Base-by-base conservation (phyloP, 2,888 invertebrate species). In the Eremobia ochroleuca region DNA sequence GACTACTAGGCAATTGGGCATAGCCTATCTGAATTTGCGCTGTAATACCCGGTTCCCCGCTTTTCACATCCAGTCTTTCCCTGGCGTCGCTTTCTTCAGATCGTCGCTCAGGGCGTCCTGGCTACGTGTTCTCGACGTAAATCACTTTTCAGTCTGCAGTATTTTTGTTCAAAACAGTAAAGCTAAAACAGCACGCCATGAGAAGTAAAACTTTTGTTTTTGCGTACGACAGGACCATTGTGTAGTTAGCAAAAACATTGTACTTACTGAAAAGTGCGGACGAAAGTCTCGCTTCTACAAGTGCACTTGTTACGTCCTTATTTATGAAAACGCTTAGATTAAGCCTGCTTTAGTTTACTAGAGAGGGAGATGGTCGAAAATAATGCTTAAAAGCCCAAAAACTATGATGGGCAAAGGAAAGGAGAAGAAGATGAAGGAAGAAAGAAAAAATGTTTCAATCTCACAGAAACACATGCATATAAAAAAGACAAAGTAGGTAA, bases 191-290 rank as follows among this genome's bases (percentile, higher is more conserved):
- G 15, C 62, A 18, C 15, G 18, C 34, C 8, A 58, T 31, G 34
- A 11, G 61, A 67, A 62, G 46, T 11, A 68, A 34, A 81, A 76
- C 67, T 81, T 81, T 70, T 67, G 66, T 64, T 71, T 73, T 66
- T 65, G 65, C 69, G 37, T 66, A 11, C 37, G 2, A 4, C 43
- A 28, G 46, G 13, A 55, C 68, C 55, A 64, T 46, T 77, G 43
- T 52, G 1, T 68, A 59, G 25, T 58, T 68, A 31, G 15, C 13
- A 66, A 73, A 81, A 71, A 46, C 55, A 70, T 31, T 49, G 18
- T 74, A 52, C 25, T 28, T 40, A 21, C 55, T 77, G 28, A 28
- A 61, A 72, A 67, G 18, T 49, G 46, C n/a, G 37, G 40, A 66
- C 4, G 4, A 61, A 66, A 76, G 37, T 25, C 61, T 40, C 21